Conservation (phyloP, 1,140 invertebrate genomes). For the Drosophila saltans region DNA sequence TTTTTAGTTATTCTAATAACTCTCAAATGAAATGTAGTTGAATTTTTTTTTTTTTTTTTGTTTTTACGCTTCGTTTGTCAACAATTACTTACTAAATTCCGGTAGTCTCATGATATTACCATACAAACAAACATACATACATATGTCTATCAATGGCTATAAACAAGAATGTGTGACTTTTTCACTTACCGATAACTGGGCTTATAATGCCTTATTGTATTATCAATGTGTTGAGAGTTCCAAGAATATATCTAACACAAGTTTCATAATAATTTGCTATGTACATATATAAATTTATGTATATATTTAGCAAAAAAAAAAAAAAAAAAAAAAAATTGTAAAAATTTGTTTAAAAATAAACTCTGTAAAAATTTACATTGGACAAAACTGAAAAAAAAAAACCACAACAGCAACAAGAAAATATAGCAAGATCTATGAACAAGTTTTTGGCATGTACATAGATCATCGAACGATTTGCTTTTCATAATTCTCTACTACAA, state of each 20-base stretch:
- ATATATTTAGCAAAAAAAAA: slow-evolving; percentile 16
- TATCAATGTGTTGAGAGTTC: slow-evolving; percentile 10
- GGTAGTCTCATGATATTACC: neutral
- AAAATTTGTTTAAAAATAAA: slow-evolving; percentile 72
- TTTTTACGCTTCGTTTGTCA: slow-evolving; percentile 67
- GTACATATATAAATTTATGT: slow-evolving; percentile 30
- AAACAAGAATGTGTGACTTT: slow-evolving; percentile 15
- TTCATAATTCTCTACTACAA: slow-evolving; percentile 40
- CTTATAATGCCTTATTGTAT: slow-evolving; percentile 34
- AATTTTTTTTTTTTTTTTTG: neutral
- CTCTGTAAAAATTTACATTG: slow-evolving; percentile 77
- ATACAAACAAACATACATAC: neutral
- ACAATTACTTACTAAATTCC: slow-evolving; percentile 34
- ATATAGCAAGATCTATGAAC: slow-evolving; percentile 28
- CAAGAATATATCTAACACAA: slow-evolving; percentile 38
- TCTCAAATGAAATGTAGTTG: slow-evolving; percentile 27
- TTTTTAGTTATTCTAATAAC: slow-evolving; percentile 42
- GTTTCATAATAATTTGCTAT: slow-evolving; percentile 72
- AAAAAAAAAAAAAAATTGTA: neutral
- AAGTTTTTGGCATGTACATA: slow-evolving; percentile 17
- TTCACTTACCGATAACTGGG: slow-evolving; percentile 40
- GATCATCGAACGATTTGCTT: slow-evolving; percentile 28
- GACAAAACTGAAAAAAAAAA: slow-evolving; percentile 40
- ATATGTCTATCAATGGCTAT: neutral
- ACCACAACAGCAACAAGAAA: slow-evolving; percentile 13